phyloP scores from a whole-genome alignment of 2,888 invertebrate species.

The Herminia tarsipennalis region DNA sequence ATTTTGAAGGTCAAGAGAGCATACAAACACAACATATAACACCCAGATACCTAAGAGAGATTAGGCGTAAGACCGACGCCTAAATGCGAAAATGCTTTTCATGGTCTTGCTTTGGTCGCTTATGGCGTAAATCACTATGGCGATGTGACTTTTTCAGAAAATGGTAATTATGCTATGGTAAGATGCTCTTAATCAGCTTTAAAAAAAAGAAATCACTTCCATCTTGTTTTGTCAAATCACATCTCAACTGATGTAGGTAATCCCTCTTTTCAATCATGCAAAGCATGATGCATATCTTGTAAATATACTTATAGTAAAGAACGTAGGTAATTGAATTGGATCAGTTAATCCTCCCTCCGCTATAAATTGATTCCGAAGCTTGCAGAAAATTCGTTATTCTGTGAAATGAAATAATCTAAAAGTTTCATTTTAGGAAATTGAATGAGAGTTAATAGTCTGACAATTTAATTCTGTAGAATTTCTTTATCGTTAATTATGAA shows the following conservation, averaged over 20 bases:
- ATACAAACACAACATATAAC: too few species aligned
- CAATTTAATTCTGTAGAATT: constrained; percentile 27
- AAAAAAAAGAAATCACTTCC: too few species aligned
- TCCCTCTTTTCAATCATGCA: constrained; percentile 6
- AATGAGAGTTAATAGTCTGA: constrained; percentile 29
- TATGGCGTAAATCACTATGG: too few species aligned
- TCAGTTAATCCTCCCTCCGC: constrained; percentile 13
- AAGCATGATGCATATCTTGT: constrained; percentile 6
- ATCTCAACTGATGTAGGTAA: background rate
- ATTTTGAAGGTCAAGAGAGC: too few species aligned
- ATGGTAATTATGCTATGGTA: too few species aligned
- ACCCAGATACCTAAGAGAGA: too few species aligned
- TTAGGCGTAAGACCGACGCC: too few species aligned
- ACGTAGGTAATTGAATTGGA: constrained; percentile 15
- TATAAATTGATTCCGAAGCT: constrained; percentile 23
- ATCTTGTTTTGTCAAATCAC: background rate
- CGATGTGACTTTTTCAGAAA: too few species aligned
- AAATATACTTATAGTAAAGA: constrained; percentile 4
- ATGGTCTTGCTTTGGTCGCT: too few species aligned
- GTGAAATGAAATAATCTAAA: constrained; percentile 26
- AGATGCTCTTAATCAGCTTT: too few species aligned
- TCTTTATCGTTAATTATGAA: constrained; percentile 17
- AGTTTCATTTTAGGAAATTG: constrained; percentile 34
- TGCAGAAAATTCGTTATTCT: constrained; percentile 15
- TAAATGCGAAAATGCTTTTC: too few species aligned